Conservation (phyloP, 2,888 invertebrate species). For the Neoitamus cyanurus region DNA sequence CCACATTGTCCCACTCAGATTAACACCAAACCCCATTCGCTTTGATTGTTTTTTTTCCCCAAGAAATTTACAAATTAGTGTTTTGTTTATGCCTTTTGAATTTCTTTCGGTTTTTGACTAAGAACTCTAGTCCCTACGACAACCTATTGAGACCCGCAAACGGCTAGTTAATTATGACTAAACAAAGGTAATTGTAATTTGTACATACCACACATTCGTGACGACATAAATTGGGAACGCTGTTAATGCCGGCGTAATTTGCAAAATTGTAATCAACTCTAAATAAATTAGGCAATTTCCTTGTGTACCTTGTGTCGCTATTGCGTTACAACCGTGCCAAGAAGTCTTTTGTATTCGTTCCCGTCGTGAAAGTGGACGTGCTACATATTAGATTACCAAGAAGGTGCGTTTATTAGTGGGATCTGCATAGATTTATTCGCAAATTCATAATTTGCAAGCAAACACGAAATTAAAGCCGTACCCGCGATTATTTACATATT, state of each 20-base stretch:
- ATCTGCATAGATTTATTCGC: not conserved
- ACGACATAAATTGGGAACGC: not conserved
- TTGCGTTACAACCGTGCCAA: not conserved
- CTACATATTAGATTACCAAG: not conserved
- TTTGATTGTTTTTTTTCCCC: not conserved
- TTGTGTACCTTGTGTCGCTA: not conserved
- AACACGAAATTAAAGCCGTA: not conserved
- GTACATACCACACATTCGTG: not conserved
- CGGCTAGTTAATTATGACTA: not conserved
- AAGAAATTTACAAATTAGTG: conserved; percentile 3
- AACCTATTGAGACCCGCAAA: not conserved
- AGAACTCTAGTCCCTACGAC: not conserved
- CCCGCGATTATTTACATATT: not conserved
- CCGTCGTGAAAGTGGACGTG: not conserved
- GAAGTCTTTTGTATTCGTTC: not conserved
- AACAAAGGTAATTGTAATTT: not conserved
- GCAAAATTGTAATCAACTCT: not conserved
- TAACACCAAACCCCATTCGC: not conserved
- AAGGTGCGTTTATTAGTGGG: not conserved
- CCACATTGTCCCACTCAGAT: not conserved
- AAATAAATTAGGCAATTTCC: not conserved
- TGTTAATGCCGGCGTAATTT: not conserved
- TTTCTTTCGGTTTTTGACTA: not conserved
- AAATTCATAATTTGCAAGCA: not conserved
- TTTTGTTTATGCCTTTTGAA: not conserved